Base-by-base conservation (phyloP, 2,888 invertebrate species). In the Drosophila aldrichi region DNA sequence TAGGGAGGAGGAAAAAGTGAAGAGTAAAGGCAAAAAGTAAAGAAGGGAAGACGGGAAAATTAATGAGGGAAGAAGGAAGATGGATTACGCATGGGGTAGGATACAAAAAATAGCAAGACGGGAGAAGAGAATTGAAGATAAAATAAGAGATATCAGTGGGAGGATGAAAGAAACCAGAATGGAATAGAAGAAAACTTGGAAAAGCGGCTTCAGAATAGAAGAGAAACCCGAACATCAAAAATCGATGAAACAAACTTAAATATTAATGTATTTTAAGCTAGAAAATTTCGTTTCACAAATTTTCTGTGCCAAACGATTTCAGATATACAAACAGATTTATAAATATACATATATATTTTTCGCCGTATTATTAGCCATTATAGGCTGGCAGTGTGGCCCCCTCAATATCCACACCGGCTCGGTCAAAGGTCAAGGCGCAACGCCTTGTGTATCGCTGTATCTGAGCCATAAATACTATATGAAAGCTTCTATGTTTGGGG, bases 361-460 rank as follows among this genome's bases (percentile, higher is more conserved):
- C 3, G 6, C 1, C 14, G 12, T 20, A 34, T 20, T 32, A 20
- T 51, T 34, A 36, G 34, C 14, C 14, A 36, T 52, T 22, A 52
- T 20, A 20, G 20, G 20, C 51, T 20, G 14, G 6, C 20, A 14
- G 20, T 34, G 14, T 2, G 51, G 51, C 8, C 51, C 20, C 18
- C 51, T 14, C 16, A 20, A 3, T 6, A 38, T 10, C 34, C 41
- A 40, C 61, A n/a, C 9, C 20, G 44, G 20, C 20, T 38, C 41
- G 65, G 60, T 48, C 49, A 77, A 74, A 77, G 81, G 67, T 81
- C 81, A 79, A 71, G 61, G 77, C 70, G 25, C 40, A 55, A 18
- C 56, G 58, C 57, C 40, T 49, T 36, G 38, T 25, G 52, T 34
- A 46, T 48, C 43, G 40, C n/a, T 52, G 40, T 40, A 22, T 46